Evolutionary conservation across 1,140 invertebrate genomes (phyloP).

Genomic region (Brachionus calyciflorus): DNA sequence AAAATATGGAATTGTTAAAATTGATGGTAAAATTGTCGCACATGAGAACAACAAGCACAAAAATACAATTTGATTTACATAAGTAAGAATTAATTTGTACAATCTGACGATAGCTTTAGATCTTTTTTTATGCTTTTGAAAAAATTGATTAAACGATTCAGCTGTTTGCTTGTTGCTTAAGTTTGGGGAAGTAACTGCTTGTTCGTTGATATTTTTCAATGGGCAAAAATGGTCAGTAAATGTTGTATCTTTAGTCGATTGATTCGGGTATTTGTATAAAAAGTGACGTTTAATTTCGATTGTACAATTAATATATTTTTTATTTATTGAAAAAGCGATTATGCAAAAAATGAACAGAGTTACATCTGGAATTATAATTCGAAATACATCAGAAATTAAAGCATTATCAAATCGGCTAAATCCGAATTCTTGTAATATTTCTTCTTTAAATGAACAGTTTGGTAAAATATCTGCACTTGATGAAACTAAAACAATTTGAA

Average conservation of each 20-base stretch:
- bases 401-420: not conserved
- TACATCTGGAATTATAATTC: slow-evolving; percentile 1
- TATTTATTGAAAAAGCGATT: not conserved
- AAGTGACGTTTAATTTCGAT: not conserved
- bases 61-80: slow-evolving; percentile 16
- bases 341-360: not conserved
- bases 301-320: not conserved
- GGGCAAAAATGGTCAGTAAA: slow-evolving; percentile 43
- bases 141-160: not conserved
- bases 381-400: not conserved
- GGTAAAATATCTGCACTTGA: not conserved
- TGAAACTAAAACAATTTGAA: slow-evolving; percentile 27
- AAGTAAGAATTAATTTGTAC: not conserved
- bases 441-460: slow-evolving; percentile 4
- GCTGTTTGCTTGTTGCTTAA: not conserved
- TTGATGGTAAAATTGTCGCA: slow-evolving; percentile 61
- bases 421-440: slow-evolving; percentile 30
- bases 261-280: not conserved
- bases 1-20: slow-evolving; percentile 78
- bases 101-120: not conserved
- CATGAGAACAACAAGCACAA: slow-evolving; percentile 1
- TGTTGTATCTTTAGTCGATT: slow-evolving; percentile 31
- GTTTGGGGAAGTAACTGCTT: not conserved
- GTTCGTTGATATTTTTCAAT: slow-evolving; percentile 4
- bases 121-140: not conserved